Percentiles rank a stretch among this genome's conserved stretches.
phyloP scores from a whole-genome alignment of 2,797 vertebrate genomes.

The Rhinella marina region DNA sequence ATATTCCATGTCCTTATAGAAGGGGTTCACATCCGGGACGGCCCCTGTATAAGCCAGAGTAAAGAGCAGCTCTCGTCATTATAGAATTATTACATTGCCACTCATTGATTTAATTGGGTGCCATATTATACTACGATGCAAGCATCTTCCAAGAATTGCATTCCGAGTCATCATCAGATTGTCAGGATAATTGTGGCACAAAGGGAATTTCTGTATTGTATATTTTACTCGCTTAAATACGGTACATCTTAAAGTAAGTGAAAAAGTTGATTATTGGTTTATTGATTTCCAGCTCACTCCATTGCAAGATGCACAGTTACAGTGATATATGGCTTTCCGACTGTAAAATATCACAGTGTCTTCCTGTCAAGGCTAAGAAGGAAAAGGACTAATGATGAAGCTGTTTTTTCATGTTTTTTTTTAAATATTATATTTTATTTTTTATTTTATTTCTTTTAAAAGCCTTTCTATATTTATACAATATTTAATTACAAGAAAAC shows the following conservation, averaged over 20 bases:
- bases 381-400: no score
- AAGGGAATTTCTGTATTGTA: background rate
- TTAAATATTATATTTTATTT: background rate
- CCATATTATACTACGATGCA: background rate
- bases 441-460: background rate
- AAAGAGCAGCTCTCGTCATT: background rate
- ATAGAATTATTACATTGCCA: background rate
- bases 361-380: background rate
- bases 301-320: background rate
- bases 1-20: background rate
- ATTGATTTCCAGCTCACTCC: background rate
- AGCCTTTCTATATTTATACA: background rate
- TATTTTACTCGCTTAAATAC: background rate
- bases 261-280: conserved; percentile 7
- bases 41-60: background rate
- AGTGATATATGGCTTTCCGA: background rate
- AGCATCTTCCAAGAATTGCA: background rate
- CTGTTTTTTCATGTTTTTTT: no score
- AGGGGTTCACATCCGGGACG: background rate
- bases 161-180: no score
- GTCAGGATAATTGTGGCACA: background rate
- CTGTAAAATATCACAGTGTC: background rate
- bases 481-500: background rate
- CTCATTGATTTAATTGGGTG: background rate
- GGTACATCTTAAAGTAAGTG: background rate